Evolutionary conservation across 2,888 invertebrate species (phyloP).

Genomic region (Caradrina kadenii): DNA sequence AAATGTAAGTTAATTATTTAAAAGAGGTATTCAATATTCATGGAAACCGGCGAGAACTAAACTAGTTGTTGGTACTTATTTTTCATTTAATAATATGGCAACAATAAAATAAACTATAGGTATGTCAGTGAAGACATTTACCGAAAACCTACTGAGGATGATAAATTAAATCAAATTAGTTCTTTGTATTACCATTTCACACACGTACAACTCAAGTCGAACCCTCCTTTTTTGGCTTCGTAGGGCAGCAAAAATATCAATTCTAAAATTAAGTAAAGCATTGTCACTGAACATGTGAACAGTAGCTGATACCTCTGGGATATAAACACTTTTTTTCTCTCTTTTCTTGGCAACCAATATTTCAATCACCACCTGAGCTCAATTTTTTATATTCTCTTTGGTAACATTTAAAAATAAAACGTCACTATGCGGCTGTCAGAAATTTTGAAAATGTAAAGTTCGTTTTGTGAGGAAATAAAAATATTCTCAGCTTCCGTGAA

Average conservation of each 20-base stretch:
- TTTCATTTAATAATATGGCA: neutral
- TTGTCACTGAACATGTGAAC: constrained; percentile 38
- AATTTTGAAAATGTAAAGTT: constrained; percentile 33
- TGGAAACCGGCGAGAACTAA: neutral
- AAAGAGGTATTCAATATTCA: neutral
- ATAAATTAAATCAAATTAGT: constrained; percentile 1
- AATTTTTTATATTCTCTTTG: constrained; percentile 13
- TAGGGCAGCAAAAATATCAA: constrained; percentile 11
- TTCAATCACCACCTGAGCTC: constrained; percentile 25
- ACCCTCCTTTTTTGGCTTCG: constrained; percentile 11
- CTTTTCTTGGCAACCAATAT: constrained; percentile 40
- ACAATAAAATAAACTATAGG: neutral
- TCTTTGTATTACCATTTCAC: neutral
- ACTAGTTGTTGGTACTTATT: neutral
- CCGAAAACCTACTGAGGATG: neutral
- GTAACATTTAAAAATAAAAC: constrained; percentile 35
- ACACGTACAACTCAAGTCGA: neutral
- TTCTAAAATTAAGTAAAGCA: constrained; percentile 24
- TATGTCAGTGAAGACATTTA: neutral
- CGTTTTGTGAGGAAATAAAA: neutral
- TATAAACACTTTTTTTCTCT: constrained; percentile 19
- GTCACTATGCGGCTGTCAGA: neutral
- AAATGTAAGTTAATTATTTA: constrained; percentile 10
- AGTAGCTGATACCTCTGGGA: constrained; percentile 35
- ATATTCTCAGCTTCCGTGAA: constrained; percentile 11